These are phyloP conservation scores for Patella ulyssiponensis DNA, from an alignment of 2,888 invertebrate genomes.

Conservation along the genomic window DNA sequence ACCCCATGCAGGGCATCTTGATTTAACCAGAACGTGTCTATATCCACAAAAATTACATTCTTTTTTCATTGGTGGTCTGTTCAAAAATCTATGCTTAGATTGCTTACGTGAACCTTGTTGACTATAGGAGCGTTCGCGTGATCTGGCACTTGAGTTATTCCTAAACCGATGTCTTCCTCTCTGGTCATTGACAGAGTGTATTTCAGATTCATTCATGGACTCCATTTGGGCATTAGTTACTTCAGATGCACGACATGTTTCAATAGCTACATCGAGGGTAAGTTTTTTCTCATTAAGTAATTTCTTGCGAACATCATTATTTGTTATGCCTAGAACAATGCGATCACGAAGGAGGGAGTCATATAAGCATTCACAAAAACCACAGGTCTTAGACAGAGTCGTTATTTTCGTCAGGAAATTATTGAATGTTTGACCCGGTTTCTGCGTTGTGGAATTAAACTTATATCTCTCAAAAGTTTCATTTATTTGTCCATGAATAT, in stretches of 20 bases:
- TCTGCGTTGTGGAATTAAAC: too few species aligned
- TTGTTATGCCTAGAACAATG: constrained; percentile 18
- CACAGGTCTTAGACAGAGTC: constrained; percentile 32
- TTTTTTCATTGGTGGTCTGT: neutral
- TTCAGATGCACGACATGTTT: constrained; percentile 21
- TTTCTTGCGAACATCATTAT: neutral
- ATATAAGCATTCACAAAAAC: constrained; percentile 31
- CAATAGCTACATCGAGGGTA: constrained; percentile 20
- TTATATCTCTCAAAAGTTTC: too few species aligned
- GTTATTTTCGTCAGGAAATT: constrained; percentile 20
- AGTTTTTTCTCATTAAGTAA: constrained; percentile 23
- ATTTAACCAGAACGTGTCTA: constrained; percentile 30
- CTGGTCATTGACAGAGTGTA: too few species aligned
- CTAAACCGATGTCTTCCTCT: too few species aligned
- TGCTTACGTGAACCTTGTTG: too few species aligned
- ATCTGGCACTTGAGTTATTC: too few species aligned
- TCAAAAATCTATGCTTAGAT: too few species aligned
- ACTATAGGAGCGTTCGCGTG: too few species aligned
- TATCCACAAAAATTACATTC: constrained; percentile 35
- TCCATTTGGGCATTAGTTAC: constrained; percentile 14
- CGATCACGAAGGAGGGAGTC: constrained; percentile 31
- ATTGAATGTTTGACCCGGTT: too few species aligned
- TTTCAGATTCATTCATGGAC: constrained; percentile 1
- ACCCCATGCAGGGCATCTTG: constrained; percentile 39
- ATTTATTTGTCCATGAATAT: too few species aligned